Evolutionary conservation across 2,888 invertebrate genomes (phyloP), one percentile per base, ranked within the genome.

Genomic region (Furcula furcula): DNA sequence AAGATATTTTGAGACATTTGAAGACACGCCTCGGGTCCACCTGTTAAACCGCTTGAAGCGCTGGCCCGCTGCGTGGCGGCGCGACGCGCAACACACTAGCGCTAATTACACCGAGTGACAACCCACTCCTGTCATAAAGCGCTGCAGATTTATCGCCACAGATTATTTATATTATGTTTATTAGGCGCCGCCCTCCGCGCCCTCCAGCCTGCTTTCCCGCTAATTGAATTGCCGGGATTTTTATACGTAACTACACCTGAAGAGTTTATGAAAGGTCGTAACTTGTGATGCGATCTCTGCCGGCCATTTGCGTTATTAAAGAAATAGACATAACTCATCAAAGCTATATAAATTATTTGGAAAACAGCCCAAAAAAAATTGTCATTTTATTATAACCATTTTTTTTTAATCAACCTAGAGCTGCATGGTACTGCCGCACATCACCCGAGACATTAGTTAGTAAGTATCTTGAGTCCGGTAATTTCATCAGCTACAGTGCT

Each of bases 101-200:
- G 76, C 85, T 87, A 87, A 88, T 88, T 87, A 88, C 85, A 76
- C 77, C 58, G 71, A 86, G 85, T 87, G 87, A 86, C 87, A 87
- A 87, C 87, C 87, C 88, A 85, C 87, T 86, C 87, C 84, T 76
- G 80, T 78, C 85, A 83, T 87, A 87, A 87, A 86, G 78, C 83
- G 84, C 76, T 79, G 79, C 85, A 86, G 88, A 87, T 87, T 86
- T 88, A 87, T 86, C 84, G 84, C 78, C 73, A 53, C 76, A 86
- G 87, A 88, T 87, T 87, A 88, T 86, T 88, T 87, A 87, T 87
- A 87, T 87, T 87, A 87, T 86, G 86, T 86, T 87, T 87, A 87
- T 86, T 85, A 87, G 85, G 69, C 84, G 70, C 76, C 78, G 73
- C 84, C 82, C 77, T 70, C 70, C 69, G 59, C 64, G 47, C 72